Evolutionary conservation across 2,888 invertebrate genomes (phyloP).

Genomic region (Cryptocephalus moraei): DNA sequence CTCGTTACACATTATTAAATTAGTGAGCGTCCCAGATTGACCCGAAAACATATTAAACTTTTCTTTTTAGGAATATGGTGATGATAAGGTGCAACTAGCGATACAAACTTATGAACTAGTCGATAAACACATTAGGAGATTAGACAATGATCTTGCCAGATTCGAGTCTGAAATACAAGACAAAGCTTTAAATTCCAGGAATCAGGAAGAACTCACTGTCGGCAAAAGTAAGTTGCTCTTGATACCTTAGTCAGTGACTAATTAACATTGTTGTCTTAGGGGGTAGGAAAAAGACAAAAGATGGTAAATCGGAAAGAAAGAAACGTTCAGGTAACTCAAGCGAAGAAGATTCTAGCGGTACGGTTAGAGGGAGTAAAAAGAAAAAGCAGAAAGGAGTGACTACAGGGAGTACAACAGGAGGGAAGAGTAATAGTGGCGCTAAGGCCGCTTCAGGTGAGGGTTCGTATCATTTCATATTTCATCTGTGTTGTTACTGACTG

Average conservation of each 20-base stretch:
- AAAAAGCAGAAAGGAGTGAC: slow-evolving; percentile 47
- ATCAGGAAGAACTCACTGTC: slow-evolving; percentile 53
- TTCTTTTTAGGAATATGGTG: slow-evolving; percentile 65
- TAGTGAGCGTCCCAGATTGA: neutral
- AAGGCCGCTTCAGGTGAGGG: slow-evolving; percentile 37
- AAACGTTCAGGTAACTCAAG: slow-evolving; percentile 42
- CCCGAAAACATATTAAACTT: neutral
- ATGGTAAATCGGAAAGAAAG: slow-evolving; percentile 50
- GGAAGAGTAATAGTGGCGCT: slow-evolving; percentile 29
- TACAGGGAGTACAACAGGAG: slow-evolving; percentile 27
- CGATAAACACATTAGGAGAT: slow-evolving; percentile 90
- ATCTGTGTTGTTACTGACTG: neutral
- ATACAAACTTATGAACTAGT: slow-evolving; percentile 98
- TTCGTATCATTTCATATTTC: slow-evolving; percentile 30
- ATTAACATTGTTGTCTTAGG: slow-evolving; percentile 34
- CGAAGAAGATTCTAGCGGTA: slow-evolving; percentile 40
- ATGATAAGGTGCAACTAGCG: slow-evolving; percentile 94
- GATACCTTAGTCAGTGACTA: neutral
- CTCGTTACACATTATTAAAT: too few species aligned
- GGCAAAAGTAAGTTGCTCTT: slow-evolving; percentile 44
- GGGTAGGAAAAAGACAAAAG: slow-evolving; percentile 60
- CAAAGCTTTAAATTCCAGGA: slow-evolving; percentile 71
- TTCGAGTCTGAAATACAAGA: slow-evolving; percentile 97
- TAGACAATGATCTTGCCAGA: slow-evolving; percentile 92
- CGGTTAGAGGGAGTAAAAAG: slow-evolving; percentile 39